Evolutionary conservation across 2,797 vertebrate species (phyloP).

Genomic region (Melanogrammus aeglefinus): DNA sequence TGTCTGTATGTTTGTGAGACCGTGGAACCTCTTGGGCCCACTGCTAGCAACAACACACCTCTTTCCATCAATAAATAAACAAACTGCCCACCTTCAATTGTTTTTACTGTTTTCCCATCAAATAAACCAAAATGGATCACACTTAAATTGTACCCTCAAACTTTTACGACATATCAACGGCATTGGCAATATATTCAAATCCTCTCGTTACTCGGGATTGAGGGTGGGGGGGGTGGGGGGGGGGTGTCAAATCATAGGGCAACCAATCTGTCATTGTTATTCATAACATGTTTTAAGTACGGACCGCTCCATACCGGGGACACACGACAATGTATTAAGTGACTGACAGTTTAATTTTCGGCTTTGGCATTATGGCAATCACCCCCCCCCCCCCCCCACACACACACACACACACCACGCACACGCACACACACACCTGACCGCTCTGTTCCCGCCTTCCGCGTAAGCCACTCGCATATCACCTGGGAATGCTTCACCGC

Average conservation of each 20-base stretch:
- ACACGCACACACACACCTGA: no score
- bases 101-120: conserved; percentile 5
- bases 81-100: background rate
- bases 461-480: conserved; percentile 30
- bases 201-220: conserved; percentile 29
- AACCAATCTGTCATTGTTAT: conserved; percentile 56
- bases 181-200: background rate
- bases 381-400: conserved; percentile 1
- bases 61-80: background rate
- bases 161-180: background rate
- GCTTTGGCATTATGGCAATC: conserved; percentile 37
- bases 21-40: background rate
- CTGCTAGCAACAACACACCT: background rate
- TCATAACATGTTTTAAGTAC: conserved; percentile 54
- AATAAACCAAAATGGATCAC: background rate
- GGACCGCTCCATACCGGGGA: conserved; percentile 27
- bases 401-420: no score
- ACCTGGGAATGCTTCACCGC: conserved; percentile 33
- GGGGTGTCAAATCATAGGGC: conserved; percentile 43
- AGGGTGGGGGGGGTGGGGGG: conserved; percentile 17
- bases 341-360: conserved; percentile 73
- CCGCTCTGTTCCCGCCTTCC: background rate
- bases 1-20: background rate
- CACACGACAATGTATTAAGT: conserved; percentile 41
- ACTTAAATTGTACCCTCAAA: background rate